Conservation (phyloP, 2,888 invertebrate species). For the Megamerina dolium region DNA sequence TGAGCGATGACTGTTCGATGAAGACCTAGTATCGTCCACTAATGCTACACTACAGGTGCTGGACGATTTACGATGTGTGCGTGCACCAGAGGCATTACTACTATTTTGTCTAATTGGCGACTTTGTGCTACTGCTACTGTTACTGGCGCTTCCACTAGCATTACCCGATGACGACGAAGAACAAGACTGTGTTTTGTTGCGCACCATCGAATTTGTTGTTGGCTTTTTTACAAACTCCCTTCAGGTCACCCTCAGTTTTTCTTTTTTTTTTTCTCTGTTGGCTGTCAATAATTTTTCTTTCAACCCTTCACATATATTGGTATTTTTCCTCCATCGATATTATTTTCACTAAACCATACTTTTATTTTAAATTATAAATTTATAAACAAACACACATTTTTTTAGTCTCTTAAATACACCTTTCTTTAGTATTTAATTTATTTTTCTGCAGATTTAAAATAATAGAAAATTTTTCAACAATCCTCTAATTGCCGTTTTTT, state of each 20-base stretch:
- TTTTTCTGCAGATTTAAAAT: too few species aligned
- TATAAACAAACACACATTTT: too few species aligned
- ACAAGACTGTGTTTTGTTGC: constrained; percentile 48
- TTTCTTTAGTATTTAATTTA: too few species aligned
- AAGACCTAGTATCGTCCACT: constrained; percentile 35
- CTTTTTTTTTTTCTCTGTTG: constrained; percentile 1
- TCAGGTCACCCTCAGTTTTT: not conserved
- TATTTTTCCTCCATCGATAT: too few species aligned
- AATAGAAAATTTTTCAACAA: not conserved
- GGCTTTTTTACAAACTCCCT: not conserved
- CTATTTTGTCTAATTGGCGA: constrained; percentile 39
- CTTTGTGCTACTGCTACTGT: constrained; percentile 39
- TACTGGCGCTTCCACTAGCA: constrained; percentile 34
- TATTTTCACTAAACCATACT: too few species aligned
- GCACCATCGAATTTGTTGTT: constrained; percentile 39
- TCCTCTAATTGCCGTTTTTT: too few species aligned
- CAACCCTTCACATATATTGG: not conserved
- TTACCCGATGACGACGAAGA: constrained; percentile 36
- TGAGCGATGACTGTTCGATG: constrained; percentile 25
- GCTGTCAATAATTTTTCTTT: not conserved
- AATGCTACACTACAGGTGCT: constrained; percentile 44
- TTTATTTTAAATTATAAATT: too few species aligned
- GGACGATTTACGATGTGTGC: constrained; percentile 42
- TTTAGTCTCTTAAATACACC: too few species aligned
- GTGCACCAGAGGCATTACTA: constrained; percentile 21